Percentiles rank a stretch among this genome's conserved stretches.
These are phyloP conservation scores for Biston betularia DNA, from an alignment of 2,888 invertebrate genomes.

Conservation along the genomic window DNA sequence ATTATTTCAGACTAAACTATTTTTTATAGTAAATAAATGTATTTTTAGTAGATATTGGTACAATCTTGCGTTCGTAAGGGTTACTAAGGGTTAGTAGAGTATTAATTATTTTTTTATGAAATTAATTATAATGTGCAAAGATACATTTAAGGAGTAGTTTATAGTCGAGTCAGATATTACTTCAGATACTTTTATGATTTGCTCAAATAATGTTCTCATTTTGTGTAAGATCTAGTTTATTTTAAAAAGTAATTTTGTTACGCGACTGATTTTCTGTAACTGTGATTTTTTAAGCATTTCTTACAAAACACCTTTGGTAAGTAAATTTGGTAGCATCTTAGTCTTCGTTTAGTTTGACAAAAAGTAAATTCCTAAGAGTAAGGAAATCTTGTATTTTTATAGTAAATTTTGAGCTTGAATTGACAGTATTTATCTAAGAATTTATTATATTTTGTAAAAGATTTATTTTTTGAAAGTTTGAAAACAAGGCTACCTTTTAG, in stretches of 20 bases:
- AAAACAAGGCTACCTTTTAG: neutral
- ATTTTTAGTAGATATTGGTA: neutral
- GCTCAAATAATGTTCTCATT: neutral
- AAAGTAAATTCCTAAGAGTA: neutral
- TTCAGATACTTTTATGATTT: neutral
- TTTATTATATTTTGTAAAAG: neutral
- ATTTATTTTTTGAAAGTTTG: neutral
- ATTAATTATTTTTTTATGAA: too few relatives aligned
- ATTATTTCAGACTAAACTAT: neutral
- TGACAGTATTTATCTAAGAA: slow-evolving; percentile 3
- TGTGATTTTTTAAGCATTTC: neutral
- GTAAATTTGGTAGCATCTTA: too few relatives aligned
- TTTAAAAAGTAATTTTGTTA: neutral
- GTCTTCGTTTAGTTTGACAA: too few relatives aligned
- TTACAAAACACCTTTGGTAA: neutral
- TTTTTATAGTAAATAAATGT: too few relatives aligned
- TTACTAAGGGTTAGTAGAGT: neutral
- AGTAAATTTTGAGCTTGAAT: slow-evolving; percentile 7
- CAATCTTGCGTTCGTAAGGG: neutral
- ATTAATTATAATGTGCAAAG: too few relatives aligned
- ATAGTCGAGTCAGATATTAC: neutral
- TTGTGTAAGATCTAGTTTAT: neutral
- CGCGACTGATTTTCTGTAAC: slow-evolving; percentile 11
- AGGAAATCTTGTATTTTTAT: slow-evolving; percentile 12
- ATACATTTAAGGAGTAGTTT: too few relatives aligned